A percentile compares a stretch with the other conserved stretches of the same genome.
Evolutionary conservation across 2,113 vertebrate genomes (phyloP).

Genomic region (Holacanthus passer): DNA sequence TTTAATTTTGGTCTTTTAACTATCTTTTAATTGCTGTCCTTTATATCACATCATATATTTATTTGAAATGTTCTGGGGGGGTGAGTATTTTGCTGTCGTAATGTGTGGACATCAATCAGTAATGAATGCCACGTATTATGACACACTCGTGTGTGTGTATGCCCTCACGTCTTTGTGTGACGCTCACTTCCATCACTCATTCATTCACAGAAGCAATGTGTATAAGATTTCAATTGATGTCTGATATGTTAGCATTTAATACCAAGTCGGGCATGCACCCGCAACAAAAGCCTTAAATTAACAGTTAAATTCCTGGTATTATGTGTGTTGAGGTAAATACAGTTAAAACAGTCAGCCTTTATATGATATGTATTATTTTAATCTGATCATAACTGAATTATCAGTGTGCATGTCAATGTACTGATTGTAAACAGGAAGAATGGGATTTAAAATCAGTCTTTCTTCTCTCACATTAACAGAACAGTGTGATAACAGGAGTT

Average conservation of each 20-base stretch:
- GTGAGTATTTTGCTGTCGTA: not conserved
- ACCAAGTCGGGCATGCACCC: not conserved
- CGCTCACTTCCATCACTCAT: not conserved
- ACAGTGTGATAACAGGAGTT: conserved; percentile 88
- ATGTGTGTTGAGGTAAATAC: not conserved
- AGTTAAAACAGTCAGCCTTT: not conserved
- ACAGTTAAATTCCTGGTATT: not conserved
- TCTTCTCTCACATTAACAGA: conserved; percentile 78
- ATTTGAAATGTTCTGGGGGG: no score
- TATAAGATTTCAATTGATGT: not conserved
- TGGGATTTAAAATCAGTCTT: not conserved
- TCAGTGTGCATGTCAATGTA: not conserved
- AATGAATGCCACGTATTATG: not conserved
- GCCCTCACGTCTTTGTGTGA: not conserved
- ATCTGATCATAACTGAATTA: not conserved
- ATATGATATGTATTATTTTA: not conserved
- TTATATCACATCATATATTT: no score
- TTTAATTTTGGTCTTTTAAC: not conserved
- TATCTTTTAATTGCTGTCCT: not conserved
- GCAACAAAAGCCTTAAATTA: not conserved
- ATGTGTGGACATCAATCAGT: conserved; percentile 30
- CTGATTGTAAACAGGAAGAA: conserved; percentile 17
- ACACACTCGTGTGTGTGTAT: not conserved
- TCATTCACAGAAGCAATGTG: not conserved
- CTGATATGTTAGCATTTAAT: conserved; percentile 1